Evolutionary conservation across 92 coral and sea anemone species (phyloP).

Genomic region (Phenganax marumi): DNA sequence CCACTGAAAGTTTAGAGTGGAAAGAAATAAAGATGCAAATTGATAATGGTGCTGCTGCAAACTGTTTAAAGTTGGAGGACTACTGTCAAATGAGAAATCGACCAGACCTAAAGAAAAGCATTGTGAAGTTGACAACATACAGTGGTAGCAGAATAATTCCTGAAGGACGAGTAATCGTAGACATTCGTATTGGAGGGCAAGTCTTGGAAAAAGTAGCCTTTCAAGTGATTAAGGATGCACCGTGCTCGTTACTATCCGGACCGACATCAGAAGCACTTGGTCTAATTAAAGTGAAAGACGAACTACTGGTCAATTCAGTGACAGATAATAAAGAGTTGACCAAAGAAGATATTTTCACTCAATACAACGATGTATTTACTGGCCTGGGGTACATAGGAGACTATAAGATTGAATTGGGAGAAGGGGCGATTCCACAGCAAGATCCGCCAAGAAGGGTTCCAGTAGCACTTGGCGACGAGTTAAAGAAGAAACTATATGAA

Average conservation of each 20-base stretch:
- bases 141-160: conserved; percentile 24
- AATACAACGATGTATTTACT: conserved; percentile 39
- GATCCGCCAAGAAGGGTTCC: not conserved
- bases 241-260: not conserved
- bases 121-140: conserved; percentile 28
- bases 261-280: not conserved
- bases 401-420: conserved; percentile 16
- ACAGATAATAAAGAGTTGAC: conserved; percentile 17
- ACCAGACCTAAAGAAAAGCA: conserved; percentile 4
- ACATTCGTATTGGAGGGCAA: conserved; percentile 27
- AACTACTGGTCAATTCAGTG: not conserved
- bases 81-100: not conserved
- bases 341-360: not conserved
- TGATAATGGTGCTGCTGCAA: not conserved
- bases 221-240: not conserved
- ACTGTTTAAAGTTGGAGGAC: not conserved
- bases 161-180: conserved; percentile 34
- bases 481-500: conserved; percentile 15
- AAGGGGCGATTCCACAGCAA: conserved; percentile 7
- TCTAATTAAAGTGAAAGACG: not conserved
- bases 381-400: conserved; percentile 37
- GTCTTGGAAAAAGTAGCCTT: not conserved
- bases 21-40: not conserved
- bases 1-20: not conserved
- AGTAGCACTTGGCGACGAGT: conserved; percentile 3